Evolutionary conservation across 2,797 vertebrate genomes (phyloP), one percentile per base, ranked within the genome.

Genomic region (Parambassis ranga): DNA sequence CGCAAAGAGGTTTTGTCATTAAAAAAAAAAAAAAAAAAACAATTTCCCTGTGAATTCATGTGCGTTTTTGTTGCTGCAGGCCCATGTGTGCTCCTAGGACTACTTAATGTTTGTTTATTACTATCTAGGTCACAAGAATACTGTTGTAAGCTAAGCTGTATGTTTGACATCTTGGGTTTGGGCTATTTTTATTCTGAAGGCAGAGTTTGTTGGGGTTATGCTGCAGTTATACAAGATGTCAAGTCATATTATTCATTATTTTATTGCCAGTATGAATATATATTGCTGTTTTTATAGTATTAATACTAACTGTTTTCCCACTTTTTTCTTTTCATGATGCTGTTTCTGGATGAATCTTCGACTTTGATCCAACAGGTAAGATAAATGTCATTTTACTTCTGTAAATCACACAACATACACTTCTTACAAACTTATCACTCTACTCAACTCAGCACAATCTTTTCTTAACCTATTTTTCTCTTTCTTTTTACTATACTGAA

Each of bases 301-400:
- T 31, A 1, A 36, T 9, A 39, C 55, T 83, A 55, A 83, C 30
- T 50, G 4, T 41, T 8, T 11, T 46, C 2, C 13, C 30, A 43
- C 5, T 56, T 26, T 0, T 50, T 61, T 35, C 31, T 55, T 59
- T 62, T 57, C 20, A 36, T 14, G 11, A n/a, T 70, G 49, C 30
- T 22, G 36, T 6, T 24, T 27, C 9, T 57, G 55, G 70, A 52
- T 67, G 52, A 23, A 56, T 41, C 43, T 1, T 50, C 31, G 11
- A 15, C 32, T 42, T 46, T 3, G 1, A 30, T 51, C 10, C 18
- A 52, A 15, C 42, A 90, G 88, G 88, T 90, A 87, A 87, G 88
- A 71, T 1, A 0, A 30, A 33, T 65, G 69, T 22, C 0, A 15
- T 64, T 65, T 49, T 15, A 4, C 4, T 65, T 23, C 7, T 43